phyloP scores from a whole-genome alignment of 92 coral and sea anemone genomes.

The Zoanthus sansibaricus region DNA sequence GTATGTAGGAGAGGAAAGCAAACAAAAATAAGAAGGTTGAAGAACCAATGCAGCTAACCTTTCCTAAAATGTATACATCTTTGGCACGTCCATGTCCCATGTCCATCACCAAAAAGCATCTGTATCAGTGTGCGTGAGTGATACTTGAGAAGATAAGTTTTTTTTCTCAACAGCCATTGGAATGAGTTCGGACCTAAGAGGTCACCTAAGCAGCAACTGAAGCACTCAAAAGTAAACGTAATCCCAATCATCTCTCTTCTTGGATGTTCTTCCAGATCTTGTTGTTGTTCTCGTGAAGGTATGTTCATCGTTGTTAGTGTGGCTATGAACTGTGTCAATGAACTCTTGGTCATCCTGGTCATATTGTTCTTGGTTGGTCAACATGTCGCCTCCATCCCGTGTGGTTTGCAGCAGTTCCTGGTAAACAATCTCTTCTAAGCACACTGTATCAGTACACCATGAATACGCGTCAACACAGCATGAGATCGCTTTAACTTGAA shows the following conservation, averaged over 20 bases:
- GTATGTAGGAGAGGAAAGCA: conserved; percentile 24
- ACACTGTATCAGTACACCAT: conserved; percentile 31
- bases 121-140: conserved; percentile 29
- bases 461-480: conserved; percentile 31
- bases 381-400: conserved; percentile 32
- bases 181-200: conserved; percentile 30
- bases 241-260: conserved; percentile 34
- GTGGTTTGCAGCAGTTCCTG: conserved; percentile 33
- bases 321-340: conserved; percentile 32
- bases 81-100: conserved; percentile 29
- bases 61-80: conserved; percentile 30
- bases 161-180: conserved; percentile 31
- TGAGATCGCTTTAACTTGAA: conserved; percentile 31
- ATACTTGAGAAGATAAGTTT: conserved; percentile 22
- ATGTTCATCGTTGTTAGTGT: conserved; percentile 31
- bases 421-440: conserved; percentile 24
- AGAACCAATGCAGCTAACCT: conserved; percentile 28
- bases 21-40: conserved; percentile 27
- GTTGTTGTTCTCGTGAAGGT: conserved; percentile 24
- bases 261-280: conserved; percentile 20
- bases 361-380: conserved; percentile 31
- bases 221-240: conserved; percentile 33
- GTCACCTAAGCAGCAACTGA: conserved; percentile 37
- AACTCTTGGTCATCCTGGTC: conserved; percentile 31
- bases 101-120: conserved; percentile 23